Evolutionary conservation across 2,113 vertebrate species (phyloP).

Genomic region (Antechinus flavipes): DNA sequence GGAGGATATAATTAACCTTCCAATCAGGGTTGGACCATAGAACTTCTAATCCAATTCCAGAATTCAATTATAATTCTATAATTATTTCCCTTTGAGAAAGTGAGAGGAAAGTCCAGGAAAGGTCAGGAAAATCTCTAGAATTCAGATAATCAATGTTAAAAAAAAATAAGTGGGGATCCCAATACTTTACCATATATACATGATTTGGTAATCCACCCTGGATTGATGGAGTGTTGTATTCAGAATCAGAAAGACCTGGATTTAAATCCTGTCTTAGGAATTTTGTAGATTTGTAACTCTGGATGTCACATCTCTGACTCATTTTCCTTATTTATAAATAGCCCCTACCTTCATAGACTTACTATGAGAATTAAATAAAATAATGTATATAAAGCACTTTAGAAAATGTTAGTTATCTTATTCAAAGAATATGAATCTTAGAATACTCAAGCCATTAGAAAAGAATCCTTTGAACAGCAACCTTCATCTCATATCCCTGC

Average conservation of each 20-base stretch:
- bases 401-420: no score
- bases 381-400: no score
- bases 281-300: no score
- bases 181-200: neutral
- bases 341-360: no score
- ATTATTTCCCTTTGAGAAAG: neutral
- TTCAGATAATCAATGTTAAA: neutral
- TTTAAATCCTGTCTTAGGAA: neutral
- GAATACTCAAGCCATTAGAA: no score
- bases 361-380: no score
- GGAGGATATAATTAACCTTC: neutral
- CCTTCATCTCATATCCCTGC: no score
- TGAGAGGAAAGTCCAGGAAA: neutral
- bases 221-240: neutral
- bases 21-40: neutral
- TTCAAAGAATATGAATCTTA: no score
- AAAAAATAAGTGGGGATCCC: neutral
- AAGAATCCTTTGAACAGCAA: no score
- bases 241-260: neutral
- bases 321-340: no score
- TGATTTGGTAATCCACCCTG: neutral
- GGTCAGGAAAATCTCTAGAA: neutral
- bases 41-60: neutral
- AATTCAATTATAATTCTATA: no score
- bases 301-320: no score